These are phyloP conservation scores for Aeoliscus strigatus DNA, from an alignment of 2,797 vertebrate species.

Conservation along the genomic window DNA sequence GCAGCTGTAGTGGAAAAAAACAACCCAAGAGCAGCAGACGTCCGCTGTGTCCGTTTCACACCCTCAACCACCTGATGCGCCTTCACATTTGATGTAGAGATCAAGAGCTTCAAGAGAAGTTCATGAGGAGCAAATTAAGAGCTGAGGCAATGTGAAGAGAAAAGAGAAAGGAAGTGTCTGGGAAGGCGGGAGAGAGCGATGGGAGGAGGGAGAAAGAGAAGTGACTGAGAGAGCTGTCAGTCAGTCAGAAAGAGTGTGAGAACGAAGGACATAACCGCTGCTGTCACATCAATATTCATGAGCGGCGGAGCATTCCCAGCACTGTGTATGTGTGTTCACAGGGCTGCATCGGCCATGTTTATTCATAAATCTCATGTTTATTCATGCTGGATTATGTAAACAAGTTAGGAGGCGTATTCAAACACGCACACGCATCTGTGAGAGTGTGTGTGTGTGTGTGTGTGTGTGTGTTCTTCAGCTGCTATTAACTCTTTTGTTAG, in stretches of 20 bases:
- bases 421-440: conserved; percentile 5
- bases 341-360: conserved; percentile 42
- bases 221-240: conserved; percentile 23
- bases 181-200: no score
- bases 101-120: no score
- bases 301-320: conserved; percentile 19
- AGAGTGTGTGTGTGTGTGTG: neutral
- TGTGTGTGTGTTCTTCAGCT: no score
- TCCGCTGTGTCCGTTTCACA: no score
- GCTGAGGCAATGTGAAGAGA: no score
- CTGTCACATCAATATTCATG: conserved; percentile 45
- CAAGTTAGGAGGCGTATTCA: conserved; percentile 30
- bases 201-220: neutral
- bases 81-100: no score
- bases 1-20: no score
- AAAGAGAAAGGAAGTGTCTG: no score
- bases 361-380: conserved; percentile 68
- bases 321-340: conserved; percentile 10
- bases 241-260: conserved; percentile 40
- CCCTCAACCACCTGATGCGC: no score
- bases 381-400: conserved; percentile 64
- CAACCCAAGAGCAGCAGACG: no score
- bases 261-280: conserved; percentile 12
- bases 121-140: neutral
- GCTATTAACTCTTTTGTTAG: no score